phyloP scores from a whole-genome alignment of 2,797 vertebrate species.

The Moxostoma hubbsi region DNA sequence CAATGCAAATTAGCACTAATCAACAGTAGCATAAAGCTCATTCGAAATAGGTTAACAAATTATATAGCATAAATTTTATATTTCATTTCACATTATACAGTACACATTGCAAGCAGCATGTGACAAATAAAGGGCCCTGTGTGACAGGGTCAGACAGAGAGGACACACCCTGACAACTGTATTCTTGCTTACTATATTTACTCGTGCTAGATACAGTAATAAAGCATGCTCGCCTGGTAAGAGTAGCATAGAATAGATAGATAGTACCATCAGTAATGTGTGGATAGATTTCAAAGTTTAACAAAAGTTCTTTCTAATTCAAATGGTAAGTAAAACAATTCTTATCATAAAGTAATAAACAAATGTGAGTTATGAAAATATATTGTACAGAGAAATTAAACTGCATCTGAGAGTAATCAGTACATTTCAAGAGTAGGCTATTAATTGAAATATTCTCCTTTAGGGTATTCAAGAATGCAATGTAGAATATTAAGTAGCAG shows the following conservation, averaged over 20 bases:
- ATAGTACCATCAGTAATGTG: not conserved
- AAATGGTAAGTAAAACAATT: not conserved
- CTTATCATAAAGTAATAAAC: not conserved
- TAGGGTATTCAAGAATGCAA: not conserved
- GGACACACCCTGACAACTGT: slow-evolving; percentile 16
- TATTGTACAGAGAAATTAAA: not conserved
- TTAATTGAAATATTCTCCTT: not conserved
- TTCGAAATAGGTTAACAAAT: no score
- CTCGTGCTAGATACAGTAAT: not conserved
- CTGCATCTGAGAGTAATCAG: no score
- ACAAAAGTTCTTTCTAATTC: not conserved
- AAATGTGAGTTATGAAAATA: not conserved
- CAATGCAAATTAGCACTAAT: not conserved
- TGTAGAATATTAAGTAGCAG: not conserved
- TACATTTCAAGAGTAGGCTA: not conserved
- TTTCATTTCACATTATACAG: no score
- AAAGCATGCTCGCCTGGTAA: not conserved
- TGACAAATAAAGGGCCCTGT: not conserved
- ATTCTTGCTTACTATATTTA: slow-evolving; percentile 29
- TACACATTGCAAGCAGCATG: not conserved
- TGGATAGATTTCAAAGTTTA: not conserved
- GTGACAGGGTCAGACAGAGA: not conserved
- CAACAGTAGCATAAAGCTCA: not conserved
- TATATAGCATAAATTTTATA: no score
- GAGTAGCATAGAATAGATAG: not conserved